These are phyloP conservation scores for Pocillopora grandis DNA, from an alignment of 92 coral and sea anemone species.

Conservation along the genomic window DNA sequence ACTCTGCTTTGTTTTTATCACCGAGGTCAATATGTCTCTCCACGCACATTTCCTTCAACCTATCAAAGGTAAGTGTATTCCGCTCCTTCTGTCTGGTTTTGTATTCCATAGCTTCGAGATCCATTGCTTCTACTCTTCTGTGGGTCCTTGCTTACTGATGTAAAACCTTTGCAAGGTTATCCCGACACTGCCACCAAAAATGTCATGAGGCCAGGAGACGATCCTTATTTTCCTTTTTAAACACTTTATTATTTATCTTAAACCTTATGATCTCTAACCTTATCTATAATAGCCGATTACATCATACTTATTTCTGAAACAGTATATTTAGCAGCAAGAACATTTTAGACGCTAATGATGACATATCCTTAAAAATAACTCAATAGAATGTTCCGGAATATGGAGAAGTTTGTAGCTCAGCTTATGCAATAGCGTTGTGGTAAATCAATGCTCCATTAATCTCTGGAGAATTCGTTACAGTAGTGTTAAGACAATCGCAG, in stretches of 20 bases:
- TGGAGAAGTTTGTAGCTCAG: too few relatives aligned
- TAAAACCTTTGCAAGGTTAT: slow-evolving; percentile 9
- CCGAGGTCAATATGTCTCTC: slow-evolving; percentile 16
- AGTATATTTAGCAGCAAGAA: too few relatives aligned
- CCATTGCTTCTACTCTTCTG: slow-evolving; percentile 9
- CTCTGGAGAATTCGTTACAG: too few relatives aligned
- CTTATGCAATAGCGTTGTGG: too few relatives aligned
- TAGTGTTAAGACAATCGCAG: slow-evolving; percentile 11
- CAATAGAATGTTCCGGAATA: too few relatives aligned
- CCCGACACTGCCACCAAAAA: slow-evolving; percentile 3
- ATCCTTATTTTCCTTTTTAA: neutral
- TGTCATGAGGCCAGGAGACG: neutral
- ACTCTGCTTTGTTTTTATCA: slow-evolving; percentile 20
- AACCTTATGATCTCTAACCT: too few relatives aligned
- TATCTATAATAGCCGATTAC: too few relatives aligned
- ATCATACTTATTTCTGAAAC: too few relatives aligned
- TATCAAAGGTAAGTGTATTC: slow-evolving; percentile 17
- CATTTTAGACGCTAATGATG: too few relatives aligned
- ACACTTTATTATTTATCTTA: neutral
- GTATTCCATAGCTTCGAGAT: slow-evolving; percentile 8
- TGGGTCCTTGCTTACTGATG: slow-evolving; percentile 22
- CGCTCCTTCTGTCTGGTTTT: slow-evolving; percentile 1
- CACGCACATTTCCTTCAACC: slow-evolving; percentile 11
- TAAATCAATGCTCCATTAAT: too few relatives aligned
- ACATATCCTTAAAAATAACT: too few relatives aligned